Percentiles rank a stretch among this genome's conserved stretches.
phyloP scores from a whole-genome alignment of 2,113 vertebrate species.

The Corydoras maculifer region DNA sequence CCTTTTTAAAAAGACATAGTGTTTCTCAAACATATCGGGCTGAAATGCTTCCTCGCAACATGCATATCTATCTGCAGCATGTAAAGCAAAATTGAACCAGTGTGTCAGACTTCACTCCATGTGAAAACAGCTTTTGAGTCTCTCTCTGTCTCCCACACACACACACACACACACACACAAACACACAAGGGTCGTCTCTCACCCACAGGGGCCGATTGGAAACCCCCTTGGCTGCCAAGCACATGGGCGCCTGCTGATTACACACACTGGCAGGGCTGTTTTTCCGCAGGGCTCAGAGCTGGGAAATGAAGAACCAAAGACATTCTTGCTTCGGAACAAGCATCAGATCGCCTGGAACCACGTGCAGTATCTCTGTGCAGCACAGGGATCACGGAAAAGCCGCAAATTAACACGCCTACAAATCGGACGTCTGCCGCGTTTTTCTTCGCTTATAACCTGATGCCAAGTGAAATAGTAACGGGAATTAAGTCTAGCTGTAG shows the following conservation, averaged over 20 bases:
- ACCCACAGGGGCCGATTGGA: conserved; percentile 67
- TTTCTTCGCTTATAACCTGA: conserved; percentile 11
- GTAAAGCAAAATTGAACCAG: conserved; percentile 63
- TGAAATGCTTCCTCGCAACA: conserved; percentile 55
- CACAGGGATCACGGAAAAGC: conserved; percentile 27
- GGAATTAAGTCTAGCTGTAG: background rate
- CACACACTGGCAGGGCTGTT: conserved; percentile 59
- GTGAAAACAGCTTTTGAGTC: conserved; percentile 43
- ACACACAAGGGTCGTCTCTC: conserved; percentile 49
- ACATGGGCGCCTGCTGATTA: conserved; percentile 75
- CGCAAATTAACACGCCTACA: conserved; percentile 25
- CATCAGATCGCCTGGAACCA: conserved; percentile 32
- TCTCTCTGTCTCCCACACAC: background rate
- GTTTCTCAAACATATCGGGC: conserved; percentile 14
- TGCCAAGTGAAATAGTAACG: background rate
- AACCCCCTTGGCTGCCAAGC: conserved; percentile 68
- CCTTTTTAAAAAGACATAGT: background rate
- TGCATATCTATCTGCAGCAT: conserved; percentile 58
- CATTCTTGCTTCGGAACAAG: conserved; percentile 19
- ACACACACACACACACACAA: conserved; percentile 51
- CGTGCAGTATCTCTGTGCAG: conserved; percentile 24
- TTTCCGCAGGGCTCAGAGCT: conserved; percentile 37
- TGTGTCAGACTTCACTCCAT: conserved; percentile 50
- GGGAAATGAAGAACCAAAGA: conserved; percentile 51
- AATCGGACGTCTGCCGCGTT: conserved; percentile 18